These are phyloP conservation scores for Meloidogyne exigua DNA, from an alignment of 1,140 invertebrate genomes.

Conservation along the genomic window DNA sequence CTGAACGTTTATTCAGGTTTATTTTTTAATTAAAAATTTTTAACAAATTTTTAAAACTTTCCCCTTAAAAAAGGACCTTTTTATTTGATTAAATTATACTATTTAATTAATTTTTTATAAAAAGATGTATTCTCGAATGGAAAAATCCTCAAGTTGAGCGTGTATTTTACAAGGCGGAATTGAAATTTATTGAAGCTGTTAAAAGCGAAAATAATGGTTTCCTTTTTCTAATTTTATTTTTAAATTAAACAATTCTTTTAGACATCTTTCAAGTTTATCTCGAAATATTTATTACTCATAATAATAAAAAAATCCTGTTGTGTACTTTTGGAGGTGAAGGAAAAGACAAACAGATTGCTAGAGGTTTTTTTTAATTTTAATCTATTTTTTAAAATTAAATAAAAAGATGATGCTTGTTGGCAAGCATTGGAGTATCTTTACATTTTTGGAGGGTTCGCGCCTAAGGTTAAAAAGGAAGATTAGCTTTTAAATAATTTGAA, in stretches of 20 bases:
- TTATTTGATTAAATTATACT: not conserved
- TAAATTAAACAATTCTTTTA: not conserved
- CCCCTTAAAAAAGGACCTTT: no score
- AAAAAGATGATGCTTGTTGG: slow-evolving; percentile 10
- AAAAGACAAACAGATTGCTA: not conserved
- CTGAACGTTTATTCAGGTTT: not conserved
- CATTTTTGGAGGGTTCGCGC: not conserved
- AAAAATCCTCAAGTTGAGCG: not conserved
- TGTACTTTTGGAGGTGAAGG: not conserved
- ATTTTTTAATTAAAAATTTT: not conserved
- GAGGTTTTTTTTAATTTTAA: not conserved
- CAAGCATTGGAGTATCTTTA: slow-evolving; percentile 11
- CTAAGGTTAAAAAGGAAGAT: not conserved
- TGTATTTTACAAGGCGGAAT: not conserved
- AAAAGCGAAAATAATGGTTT: not conserved
- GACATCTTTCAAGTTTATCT: not conserved
- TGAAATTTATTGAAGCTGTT: not conserved
- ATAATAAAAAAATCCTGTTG: not conserved
- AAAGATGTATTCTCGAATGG: not conserved
- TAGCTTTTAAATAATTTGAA: no score
- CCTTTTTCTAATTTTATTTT: not conserved
- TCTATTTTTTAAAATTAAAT: not conserved
- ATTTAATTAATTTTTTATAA: not conserved
- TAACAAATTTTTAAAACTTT: not conserved
- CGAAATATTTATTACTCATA: not conserved